Base-by-base conservation (phyloP, 2,113 vertebrate genomes). In the Phaetusa simplex region DNA sequence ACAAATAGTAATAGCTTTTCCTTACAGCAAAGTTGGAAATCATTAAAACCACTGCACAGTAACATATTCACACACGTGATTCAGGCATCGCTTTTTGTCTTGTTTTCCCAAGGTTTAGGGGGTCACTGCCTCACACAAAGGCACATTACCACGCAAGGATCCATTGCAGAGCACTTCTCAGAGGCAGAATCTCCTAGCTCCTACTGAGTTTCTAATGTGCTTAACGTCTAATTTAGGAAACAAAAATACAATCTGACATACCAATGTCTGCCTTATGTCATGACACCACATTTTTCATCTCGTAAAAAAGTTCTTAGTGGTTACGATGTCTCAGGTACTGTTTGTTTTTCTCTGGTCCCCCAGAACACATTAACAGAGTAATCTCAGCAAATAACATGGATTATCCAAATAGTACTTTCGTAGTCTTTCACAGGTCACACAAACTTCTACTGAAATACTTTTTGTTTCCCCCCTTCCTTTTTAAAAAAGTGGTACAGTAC, bases 211-310 rank as follows among this genome's bases (percentile, higher is more conserved):
- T 85, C 66, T 34, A 65, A 71, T 12, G 61, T 52, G 56, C 40
- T 91, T 76, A 93, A 52, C 66, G 69, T 82, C 82, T 93, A 93
- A 90, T 76, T 91, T 61, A 85, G 78, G 87, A 96, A 96, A 94
- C 52, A 94, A 97, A 96, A 97, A 96, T 93, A 95, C 32, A 87
- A 89, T 74, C 67, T 80, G 73, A 69, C 61, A 95, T 93, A 91
- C 70, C 87, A 87, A 72, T 65, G 47, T 90, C 70, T 95, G 91
- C 58, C n/a, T 82, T 86, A 80, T 86, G 77, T 84, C 86, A 78
- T 30, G 80, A 97, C 86, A 94, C 59, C 42, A 47, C 77, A 95
- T 94, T 96, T 90, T 87, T 96, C 40, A 82, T 52, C 2, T 1
- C 36, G 56, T 40, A 82, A 87, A 64, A 61, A 80, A 76, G 61